A percentile compares a stretch with the other conserved stretches of the same genome.
These are phyloP conservation scores for Cerceris ruficornis DNA, from an alignment of 2,888 invertebrate species.

Conservation along the genomic window DNA sequence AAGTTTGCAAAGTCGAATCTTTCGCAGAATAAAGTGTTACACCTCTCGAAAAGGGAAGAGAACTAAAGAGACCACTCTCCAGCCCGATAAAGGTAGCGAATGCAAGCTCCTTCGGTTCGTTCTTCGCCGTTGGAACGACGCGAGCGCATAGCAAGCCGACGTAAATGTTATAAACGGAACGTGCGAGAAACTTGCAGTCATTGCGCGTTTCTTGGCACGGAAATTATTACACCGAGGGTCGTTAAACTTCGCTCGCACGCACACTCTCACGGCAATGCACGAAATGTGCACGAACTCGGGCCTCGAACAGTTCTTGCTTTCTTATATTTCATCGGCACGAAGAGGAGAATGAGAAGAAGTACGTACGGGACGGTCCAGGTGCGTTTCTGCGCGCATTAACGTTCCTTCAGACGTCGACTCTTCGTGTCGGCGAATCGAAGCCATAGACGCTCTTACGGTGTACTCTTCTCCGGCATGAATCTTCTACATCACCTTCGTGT, in stretches of 20 bases:
- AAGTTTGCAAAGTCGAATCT: too few relatives aligned
- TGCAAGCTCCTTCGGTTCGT: not conserved
- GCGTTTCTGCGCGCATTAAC: constrained; percentile 1
- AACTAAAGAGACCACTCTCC: too few relatives aligned
- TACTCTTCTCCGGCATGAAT: not conserved
- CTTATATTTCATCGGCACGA: not conserved
- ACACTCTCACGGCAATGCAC: not conserved
- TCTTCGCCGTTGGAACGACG: not conserved
- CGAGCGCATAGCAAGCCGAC: not conserved
- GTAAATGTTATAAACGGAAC: constrained; percentile 15
- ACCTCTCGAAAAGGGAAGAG: too few relatives aligned
- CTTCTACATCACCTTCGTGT: not conserved
- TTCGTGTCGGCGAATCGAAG: not conserved
- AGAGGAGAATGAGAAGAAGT: not conserved
- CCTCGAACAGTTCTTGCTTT: not conserved
- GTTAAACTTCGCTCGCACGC: constrained; percentile 5
- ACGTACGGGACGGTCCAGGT: not conserved
- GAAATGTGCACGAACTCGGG: not conserved
- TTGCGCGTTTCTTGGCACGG: constrained; percentile 21
- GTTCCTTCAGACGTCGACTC: not conserved
- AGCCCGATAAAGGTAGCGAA: too few relatives aligned
- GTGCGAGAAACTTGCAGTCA: constrained; percentile 21
- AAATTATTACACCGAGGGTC: constrained; percentile 33
- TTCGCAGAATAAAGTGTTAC: too few relatives aligned
- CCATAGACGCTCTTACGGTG: not conserved